Percentiles rank a stretch among this genome's conserved stretches.
Conservation (phyloP, 2,888 invertebrate species). For the Dolichopus griseipennis region DNA sequence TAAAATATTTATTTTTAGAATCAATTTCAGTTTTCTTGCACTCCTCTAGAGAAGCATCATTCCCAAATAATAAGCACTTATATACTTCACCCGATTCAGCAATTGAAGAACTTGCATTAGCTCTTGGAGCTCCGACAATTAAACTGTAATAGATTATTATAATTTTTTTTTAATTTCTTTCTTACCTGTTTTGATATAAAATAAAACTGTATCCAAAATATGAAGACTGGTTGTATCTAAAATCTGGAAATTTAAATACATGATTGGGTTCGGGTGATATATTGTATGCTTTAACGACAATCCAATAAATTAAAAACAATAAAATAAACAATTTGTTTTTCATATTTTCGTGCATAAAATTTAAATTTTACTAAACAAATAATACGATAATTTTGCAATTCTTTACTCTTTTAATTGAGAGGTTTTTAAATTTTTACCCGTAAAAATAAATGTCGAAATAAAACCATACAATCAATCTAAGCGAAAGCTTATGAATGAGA, state of each 20-base stretch:
- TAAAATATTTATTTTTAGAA: slow-evolving; percentile 25
- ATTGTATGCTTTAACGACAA: not conserved
- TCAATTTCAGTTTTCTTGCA: slow-evolving; percentile 28
- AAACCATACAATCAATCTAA: no score
- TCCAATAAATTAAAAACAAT: no score
- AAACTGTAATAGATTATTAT: slow-evolving; percentile 32
- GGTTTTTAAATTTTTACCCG: no score
- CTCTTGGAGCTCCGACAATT: slow-evolving; percentile 44
- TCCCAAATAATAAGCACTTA: slow-evolving; percentile 30
- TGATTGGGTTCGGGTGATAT: not conserved
- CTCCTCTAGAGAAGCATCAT: slow-evolving; percentile 3
- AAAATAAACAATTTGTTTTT: no score
- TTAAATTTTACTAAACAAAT: no score
- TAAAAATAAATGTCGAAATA: no score
- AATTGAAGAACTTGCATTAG: slow-evolving; percentile 34
- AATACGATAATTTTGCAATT: no score
- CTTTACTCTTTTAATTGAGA: no score
- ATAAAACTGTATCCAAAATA: slow-evolving; percentile 14
- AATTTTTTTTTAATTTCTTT: slow-evolving; percentile 5
- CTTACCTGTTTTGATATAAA: slow-evolving; percentile 17
- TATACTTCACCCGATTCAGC: slow-evolving; percentile 43
- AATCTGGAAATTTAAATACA: not conserved
- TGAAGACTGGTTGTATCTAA: not conserved
- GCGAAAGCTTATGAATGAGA: no score
- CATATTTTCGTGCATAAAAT: no score